Percentiles rank a stretch among this genome's conserved stretches.
These are phyloP conservation scores for Thaumetopoea pityocampa DNA, from an alignment of 1,140 invertebrate species.

Conservation along the genomic window DNA sequence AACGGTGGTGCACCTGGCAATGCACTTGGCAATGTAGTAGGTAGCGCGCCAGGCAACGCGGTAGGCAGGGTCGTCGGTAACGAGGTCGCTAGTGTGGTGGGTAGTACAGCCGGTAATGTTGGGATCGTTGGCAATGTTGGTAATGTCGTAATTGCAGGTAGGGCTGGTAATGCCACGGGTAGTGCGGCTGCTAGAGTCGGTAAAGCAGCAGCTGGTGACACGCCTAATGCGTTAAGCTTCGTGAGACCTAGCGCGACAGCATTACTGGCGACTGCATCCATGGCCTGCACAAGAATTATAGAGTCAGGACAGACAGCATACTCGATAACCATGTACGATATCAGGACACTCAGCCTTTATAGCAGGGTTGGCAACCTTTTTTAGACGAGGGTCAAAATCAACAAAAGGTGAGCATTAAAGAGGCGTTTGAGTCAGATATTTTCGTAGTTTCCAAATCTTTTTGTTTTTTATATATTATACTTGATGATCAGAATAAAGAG, in stretches of 20 bases:
- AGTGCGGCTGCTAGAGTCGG: conserved; percentile 40
- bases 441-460: no score
- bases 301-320: no score
- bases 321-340: no score
- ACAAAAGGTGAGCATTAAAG: no score
- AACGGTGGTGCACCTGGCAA: conserved; percentile 35
- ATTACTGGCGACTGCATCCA: conserved; percentile 94
- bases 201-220: conserved; percentile 37
- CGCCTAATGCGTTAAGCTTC: conserved; percentile 73
- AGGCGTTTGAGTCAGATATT: no score
- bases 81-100: conserved; percentile 35
- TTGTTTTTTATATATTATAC: no score
- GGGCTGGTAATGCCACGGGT: conserved; percentile 38
- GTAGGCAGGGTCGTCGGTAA: conserved; percentile 3
- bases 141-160: conserved; percentile 94
- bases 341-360: no score
- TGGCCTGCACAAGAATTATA: no score
- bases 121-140: conserved; percentile 85
- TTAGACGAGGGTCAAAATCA: no score
- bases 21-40: conserved; percentile 23
- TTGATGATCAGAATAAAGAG: no score
- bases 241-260: conserved; percentile 81
- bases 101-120: conserved; percentile 39
- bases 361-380: no score
- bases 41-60: conserved; percentile 18